Conservation (phyloP, 2,888 invertebrate genomes). For the Drosophila subquinaria region DNA sequence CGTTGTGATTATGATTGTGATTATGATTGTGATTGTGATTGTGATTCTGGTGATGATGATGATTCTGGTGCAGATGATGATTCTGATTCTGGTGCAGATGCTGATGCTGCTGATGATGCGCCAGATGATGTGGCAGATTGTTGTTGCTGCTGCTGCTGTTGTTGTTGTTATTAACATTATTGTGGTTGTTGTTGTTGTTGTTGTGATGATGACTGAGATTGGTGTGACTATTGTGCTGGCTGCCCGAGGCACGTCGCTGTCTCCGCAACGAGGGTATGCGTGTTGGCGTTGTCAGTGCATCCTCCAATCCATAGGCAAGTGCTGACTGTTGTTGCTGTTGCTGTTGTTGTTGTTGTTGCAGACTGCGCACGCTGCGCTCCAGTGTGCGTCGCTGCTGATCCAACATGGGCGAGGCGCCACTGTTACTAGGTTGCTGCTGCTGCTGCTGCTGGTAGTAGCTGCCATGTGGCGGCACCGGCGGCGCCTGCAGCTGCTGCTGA, state of each 20-base stretch:
- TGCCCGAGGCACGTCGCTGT: slow-evolving; percentile 82
- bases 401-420: slow-evolving; percentile 78
- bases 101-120: slow-evolving; percentile 61
- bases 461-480: slow-evolving; percentile 82
- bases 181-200: slow-evolving; percentile 41
- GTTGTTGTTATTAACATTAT: slow-evolving; percentile 43
- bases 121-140: slow-evolving; percentile 60
- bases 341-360: slow-evolving; percentile 67
- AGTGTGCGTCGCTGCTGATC: slow-evolving; percentile 83
- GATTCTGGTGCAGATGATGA: slow-evolving; percentile 57
- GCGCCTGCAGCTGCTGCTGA: slow-evolving; percentile 66
- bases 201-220: slow-evolving; percentile 55
- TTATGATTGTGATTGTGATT: slow-evolving; percentile 50
- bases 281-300: slow-evolving; percentile 80
- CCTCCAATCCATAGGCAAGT: slow-evolving; percentile 66
- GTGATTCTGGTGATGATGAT: slow-evolving; percentile 38
- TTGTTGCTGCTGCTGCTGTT: slow-evolving; percentile 63
- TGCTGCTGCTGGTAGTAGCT: slow-evolving; percentile 71
- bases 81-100: slow-evolving; percentile 30
- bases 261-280: slow-evolving; percentile 84
- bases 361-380: slow-evolving; percentile 83
- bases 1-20: slow-evolving; percentile 47
- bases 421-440: slow-evolving; percentile 56
- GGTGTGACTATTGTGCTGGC: slow-evolving; percentile 75
- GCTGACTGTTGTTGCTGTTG: slow-evolving; percentile 61